Percentiles rank a stretch among this genome's conserved stretches.
These are phyloP conservation scores for Motacilla alba DNA, from an alignment of 2,113 vertebrate genomes.

Conservation along the genomic window DNA sequence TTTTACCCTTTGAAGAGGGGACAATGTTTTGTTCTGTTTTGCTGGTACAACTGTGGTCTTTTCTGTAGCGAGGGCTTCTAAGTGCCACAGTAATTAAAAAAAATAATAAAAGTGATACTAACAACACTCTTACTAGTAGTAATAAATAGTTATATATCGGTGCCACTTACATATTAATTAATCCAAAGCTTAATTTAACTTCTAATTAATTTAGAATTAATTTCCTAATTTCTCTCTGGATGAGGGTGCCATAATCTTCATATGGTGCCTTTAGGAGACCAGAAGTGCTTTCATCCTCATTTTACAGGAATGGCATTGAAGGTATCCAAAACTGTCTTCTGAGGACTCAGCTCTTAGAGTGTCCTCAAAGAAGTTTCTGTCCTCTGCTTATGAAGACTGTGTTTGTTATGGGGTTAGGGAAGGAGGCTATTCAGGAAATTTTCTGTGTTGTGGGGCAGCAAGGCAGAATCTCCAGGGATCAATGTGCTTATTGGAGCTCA, in stretches of 20 bases:
- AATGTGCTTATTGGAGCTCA: background rate
- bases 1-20: background rate
- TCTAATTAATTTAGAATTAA: conserved; percentile 56
- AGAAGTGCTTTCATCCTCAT: background rate
- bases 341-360: background rate
- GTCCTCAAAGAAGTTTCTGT: background rate
- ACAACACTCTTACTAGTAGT: background rate
- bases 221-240: conserved; percentile 19
- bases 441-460: background rate
- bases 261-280: background rate
- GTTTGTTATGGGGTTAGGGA: background rate
- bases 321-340: background rate
- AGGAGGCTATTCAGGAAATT: background rate
- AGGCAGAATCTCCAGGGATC: background rate
- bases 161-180: conserved; percentile 42
- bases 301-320: background rate
- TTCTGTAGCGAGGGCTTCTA: background rate
- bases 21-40: background rate
- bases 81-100: background rate
- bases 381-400: background rate
- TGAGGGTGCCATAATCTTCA: background rate
- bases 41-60: background rate
- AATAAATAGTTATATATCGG: conserved; percentile 17
- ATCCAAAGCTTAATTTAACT: conserved; percentile 32
- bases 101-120: background rate